Evolutionary conservation across 2,113 vertebrate genomes (phyloP), one percentile per base, ranked within the genome.

Genomic region (Casuarius casuarius): DNA sequence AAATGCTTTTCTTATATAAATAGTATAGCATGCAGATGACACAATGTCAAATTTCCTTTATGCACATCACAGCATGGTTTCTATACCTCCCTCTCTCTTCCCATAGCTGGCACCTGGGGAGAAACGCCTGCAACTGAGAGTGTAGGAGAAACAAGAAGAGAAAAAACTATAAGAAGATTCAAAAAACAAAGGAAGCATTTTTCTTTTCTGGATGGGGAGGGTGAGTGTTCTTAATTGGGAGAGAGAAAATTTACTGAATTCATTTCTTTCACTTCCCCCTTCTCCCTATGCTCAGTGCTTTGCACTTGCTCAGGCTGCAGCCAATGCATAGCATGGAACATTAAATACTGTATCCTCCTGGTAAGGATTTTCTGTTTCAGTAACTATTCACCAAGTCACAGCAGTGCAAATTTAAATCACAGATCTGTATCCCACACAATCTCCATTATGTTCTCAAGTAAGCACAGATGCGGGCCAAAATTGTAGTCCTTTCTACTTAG

Each of bases 161-260:
- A 76, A 51, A 66, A 67, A 19, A 51, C 5, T 62, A 58, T 25
- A 35, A 63, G 76, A 62, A 51, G 0, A 66, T 56, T 49, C 44
- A 22, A n/a, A 21, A 35, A 7, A 1, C 38, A 72, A 31, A 56
- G 26, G 42, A 44, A 54, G 0, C 16, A 2, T 0, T 80, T 67
- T 49, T 51, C 20, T 10, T 63, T 59, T 77, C 12, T 42, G 10
- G 51, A 33, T 52, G 7, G 23, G 7, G 12, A 87, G 2, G 1
- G 1, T 31, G 23, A 81, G 9, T 13, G 35, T 25, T 68, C 38
- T 51, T 75, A 74, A 26, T 38, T 70, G 18, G 35, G 46, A 75
- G 33, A 59, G 4, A 88, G 9, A 21, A 56, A 12, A 68, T 68
- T 59, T 74, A 51, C 40, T 54, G 29, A 63, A 21, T 62, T 78